Conservation (phyloP, 2,888 invertebrate species). For the Laspeyria flexula region DNA sequence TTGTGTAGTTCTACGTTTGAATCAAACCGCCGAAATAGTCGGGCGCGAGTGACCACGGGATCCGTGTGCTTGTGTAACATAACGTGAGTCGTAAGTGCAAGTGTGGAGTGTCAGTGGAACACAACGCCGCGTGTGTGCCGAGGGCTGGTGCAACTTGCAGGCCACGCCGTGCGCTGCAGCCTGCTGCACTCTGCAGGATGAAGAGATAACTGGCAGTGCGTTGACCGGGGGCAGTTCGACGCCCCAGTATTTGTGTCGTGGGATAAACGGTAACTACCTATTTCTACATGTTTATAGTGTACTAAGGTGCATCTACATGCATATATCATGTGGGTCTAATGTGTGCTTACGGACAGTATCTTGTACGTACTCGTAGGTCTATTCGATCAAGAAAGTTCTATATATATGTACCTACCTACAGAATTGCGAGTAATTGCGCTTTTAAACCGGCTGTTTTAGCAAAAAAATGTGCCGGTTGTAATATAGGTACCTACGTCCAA, state of each 20-base stretch:
- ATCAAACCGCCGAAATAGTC: conserved; percentile 45
- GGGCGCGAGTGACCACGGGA: conserved; percentile 26
- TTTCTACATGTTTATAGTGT: conserved; percentile 19
- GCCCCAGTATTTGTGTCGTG: conserved; percentile 55
- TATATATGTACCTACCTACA: not conserved
- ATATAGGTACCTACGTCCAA: no score
- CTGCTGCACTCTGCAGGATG: conserved; percentile 38
- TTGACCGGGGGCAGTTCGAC: conserved; percentile 71
- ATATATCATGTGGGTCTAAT: not conserved
- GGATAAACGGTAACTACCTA: conserved; percentile 64
- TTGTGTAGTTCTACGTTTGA: conserved; percentile 26
- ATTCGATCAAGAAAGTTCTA: no score
- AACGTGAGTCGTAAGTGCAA: conserved; percentile 35
- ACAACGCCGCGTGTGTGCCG: conserved; percentile 38
- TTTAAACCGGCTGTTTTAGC: no score
- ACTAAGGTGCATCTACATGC: not conserved
- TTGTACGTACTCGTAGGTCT: no score
- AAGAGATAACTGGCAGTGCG: conserved; percentile 67
- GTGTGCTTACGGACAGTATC: no score
- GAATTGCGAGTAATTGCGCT: no score
- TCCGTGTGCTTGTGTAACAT: conserved; percentile 18
- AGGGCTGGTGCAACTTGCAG: conserved; percentile 50
- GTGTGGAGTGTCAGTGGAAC: conserved; percentile 36
- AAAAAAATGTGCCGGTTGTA: no score
- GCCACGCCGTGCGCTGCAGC: conserved; percentile 14